Conservation (phyloP, 2,113 vertebrate species). For the Nothoprocta pentlandii region DNA sequence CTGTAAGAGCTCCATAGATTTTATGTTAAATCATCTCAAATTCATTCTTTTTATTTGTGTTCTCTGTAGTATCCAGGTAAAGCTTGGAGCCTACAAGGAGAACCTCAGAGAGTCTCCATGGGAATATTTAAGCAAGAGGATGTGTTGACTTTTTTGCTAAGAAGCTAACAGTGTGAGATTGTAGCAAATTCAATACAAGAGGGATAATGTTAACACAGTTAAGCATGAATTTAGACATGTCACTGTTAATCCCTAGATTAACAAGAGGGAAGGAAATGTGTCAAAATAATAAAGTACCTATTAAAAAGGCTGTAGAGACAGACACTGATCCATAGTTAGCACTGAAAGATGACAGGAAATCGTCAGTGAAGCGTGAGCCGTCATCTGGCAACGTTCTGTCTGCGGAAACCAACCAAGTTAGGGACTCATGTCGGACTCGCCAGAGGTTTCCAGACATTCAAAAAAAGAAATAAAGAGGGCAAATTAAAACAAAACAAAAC, state of each 20-base stretch:
- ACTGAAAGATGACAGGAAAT: background rate
- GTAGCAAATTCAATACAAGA: background rate
- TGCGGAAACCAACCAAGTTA: background rate
- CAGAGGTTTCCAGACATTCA: background rate
- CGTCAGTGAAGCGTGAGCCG: background rate
- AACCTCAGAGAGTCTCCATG: background rate
- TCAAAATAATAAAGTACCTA: slow-evolving; percentile 49
- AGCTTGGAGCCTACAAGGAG: background rate
- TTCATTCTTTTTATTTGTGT: background rate
- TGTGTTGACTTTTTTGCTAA: background rate
- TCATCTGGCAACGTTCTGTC: slow-evolving; percentile 6
- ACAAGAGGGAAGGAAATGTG: slow-evolving; percentile 41
- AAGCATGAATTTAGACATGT: slow-evolving; percentile 35
- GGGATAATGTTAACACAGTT: slow-evolving; percentile 42
- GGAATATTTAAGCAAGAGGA: background rate
- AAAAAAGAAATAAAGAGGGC: background rate
- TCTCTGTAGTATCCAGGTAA: background rate
- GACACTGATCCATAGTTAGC: slow-evolving; percentile 35
- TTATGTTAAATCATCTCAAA: background rate
- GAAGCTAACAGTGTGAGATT: background rate
- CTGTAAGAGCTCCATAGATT: background rate
- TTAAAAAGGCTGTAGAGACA: slow-evolving; percentile 38
- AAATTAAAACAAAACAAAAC: background rate
- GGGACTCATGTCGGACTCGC: background rate
- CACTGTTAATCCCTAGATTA: slow-evolving; percentile 48